A percentile compares a stretch with the other conserved stretches of the same genome.
These are phyloP conservation scores for Luehdorfia chinensis DNA, from an alignment of 1,140 invertebrate species.

Conservation along the genomic window DNA sequence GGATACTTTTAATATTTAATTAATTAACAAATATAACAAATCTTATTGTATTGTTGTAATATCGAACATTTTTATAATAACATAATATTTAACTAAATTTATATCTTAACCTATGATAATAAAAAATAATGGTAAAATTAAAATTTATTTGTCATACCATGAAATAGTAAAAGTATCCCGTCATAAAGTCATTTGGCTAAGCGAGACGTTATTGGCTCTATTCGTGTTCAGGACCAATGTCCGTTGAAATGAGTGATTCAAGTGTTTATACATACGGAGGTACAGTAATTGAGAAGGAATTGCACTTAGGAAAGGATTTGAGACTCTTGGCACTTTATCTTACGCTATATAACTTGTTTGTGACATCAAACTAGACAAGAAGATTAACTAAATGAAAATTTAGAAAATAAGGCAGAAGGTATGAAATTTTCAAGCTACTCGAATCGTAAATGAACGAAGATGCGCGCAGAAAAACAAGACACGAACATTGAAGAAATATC, in stretches of 20 bases:
- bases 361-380: slow-evolving; percentile 17
- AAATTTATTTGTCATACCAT: slow-evolving; percentile 8
- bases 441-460: background rate
- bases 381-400: background rate
- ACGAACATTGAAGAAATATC: slow-evolving; percentile 44
- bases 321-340: slow-evolving; percentile 71
- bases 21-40: background rate
- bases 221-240: background rate
- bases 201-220: slow-evolving; percentile 23
- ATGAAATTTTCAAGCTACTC: background rate
- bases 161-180: slow-evolving; percentile 37
- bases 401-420: background rate
- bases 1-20: slow-evolving; percentile 39
- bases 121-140: slow-evolving; percentile 12
- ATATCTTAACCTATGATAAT: slow-evolving; percentile 7
- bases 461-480: slow-evolving; percentile 4
- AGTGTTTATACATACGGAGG: slow-evolving; percentile 32
- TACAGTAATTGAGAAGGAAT: slow-evolving; percentile 64
- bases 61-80: slow-evolving; percentile 12
- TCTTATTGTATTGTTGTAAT: background rate
- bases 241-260: background rate
- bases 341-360: slow-evolving; percentile 46
- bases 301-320: slow-evolving; percentile 60
- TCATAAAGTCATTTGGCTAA: slow-evolving; percentile 28
- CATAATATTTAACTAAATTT: slow-evolving; percentile 14